phyloP scores from a whole-genome alignment of 2,797 vertebrate genomes.

The Centropyge bicolor region DNA sequence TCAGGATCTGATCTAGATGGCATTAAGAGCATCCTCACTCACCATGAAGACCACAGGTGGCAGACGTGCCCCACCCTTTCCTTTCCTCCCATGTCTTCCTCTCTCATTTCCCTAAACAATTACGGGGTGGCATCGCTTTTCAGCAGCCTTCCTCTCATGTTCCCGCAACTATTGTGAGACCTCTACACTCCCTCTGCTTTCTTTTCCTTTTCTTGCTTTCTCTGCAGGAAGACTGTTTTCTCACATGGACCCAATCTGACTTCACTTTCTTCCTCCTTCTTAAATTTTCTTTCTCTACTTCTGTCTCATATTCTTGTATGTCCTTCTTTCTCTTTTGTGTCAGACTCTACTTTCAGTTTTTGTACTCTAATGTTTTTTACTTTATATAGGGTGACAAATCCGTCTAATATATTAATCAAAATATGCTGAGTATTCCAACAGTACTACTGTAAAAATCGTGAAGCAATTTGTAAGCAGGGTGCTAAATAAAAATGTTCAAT shows the following conservation, averaged over 20 bases:
- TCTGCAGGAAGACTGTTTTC: conserved; percentile 25
- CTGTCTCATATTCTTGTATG: not conserved
- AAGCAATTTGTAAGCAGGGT: not conserved
- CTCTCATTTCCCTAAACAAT: conserved; percentile 57
- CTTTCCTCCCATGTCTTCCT: conserved; percentile 59
- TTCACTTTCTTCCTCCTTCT: conserved; percentile 59
- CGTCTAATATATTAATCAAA: not conserved
- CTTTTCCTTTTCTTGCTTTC: conserved; percentile 29
- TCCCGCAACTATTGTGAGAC: conserved; percentile 34
- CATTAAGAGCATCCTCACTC: conserved; percentile 21
- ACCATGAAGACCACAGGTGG: conserved; percentile 51
- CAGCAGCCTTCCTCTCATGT: conserved; percentile 38
- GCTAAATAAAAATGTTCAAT: not conserved
- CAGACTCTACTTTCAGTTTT: conserved; percentile 7
- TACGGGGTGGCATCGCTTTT: conserved; percentile 59
- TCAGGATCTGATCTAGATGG: conserved; percentile 36
- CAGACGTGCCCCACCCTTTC: conserved; percentile 51
- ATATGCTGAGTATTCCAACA: not conserved
- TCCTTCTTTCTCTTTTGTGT: not conserved
- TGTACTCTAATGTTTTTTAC: not conserved
- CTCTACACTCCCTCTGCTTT: conserved; percentile 5
- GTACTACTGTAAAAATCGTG: not conserved
- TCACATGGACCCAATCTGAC: not conserved
- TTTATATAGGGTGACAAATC: not conserved
- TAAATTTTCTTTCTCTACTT: conserved; percentile 12